Evolutionary conservation across 2,888 invertebrate species (phyloP).

Genomic region (Sarcophaga rosellei): DNA sequence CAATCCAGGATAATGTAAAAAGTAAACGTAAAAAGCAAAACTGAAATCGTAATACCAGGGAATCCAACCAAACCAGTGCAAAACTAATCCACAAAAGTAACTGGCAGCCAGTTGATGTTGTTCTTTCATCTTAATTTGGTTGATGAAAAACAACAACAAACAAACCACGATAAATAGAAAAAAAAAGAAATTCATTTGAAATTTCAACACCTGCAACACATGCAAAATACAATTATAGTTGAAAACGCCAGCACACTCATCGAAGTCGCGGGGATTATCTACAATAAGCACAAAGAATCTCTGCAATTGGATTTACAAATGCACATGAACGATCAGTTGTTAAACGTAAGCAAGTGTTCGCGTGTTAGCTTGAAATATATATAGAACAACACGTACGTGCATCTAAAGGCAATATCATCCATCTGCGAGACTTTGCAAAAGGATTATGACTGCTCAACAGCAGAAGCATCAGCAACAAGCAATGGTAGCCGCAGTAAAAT

Average conservation of each 20-base stretch:
- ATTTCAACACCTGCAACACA: conserved; percentile 12
- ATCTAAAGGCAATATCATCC: conserved; percentile 5
- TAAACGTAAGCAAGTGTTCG: too few species aligned
- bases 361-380: too few species aligned
- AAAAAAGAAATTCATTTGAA: background rate
- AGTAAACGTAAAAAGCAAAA: background rate
- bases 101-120: conserved; percentile 29
- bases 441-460: background rate
- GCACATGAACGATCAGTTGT: conserved; percentile 28
- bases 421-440: background rate
- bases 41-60: background rate
- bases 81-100: conserved; percentile 15
- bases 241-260: too few species aligned
- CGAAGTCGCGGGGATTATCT: too few species aligned
- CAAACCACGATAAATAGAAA: too few species aligned
- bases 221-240: background rate
- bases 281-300: background rate
- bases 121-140: conserved; percentile 28
- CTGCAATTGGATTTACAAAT: conserved; percentile 28
- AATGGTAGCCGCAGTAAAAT: background rate
- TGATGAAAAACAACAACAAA: background rate
- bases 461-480: background rate
- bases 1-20: background rate
- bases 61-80: background rate
- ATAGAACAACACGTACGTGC: background rate